Conservation (phyloP, 2,113 vertebrate genomes). For the Podilymbus podiceps region DNA sequence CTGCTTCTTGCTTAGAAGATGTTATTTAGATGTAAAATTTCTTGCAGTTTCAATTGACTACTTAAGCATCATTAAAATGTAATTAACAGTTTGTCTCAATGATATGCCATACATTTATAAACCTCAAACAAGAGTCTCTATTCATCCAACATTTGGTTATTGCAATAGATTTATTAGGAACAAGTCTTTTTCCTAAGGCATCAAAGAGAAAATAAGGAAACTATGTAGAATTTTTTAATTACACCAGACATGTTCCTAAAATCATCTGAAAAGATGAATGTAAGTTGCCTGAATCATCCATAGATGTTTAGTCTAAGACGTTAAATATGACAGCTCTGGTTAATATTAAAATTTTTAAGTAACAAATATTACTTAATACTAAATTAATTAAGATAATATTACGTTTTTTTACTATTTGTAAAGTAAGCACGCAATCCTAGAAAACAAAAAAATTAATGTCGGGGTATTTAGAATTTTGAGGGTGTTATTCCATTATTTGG, state of each 20-base stretch:
- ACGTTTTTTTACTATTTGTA: neutral
- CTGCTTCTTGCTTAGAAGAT: neutral
- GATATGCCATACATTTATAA: neutral
- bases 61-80: slow-evolving; percentile 57
- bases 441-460: neutral
- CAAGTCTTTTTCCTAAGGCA: slow-evolving; percentile 1
- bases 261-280: neutral
- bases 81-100: slow-evolving; percentile 32
- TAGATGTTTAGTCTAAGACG: neutral
- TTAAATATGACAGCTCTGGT: neutral
- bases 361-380: too few species aligned
- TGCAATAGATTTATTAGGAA: slow-evolving; percentile 9
- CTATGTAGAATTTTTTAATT: slow-evolving; percentile 31
- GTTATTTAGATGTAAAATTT: slow-evolving; percentile 39
- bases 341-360: neutral
- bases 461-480: neutral
- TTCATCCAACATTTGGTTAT: slow-evolving; percentile 8
- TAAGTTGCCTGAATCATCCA: neutral
- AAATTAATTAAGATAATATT: too few species aligned
- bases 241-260: neutral
- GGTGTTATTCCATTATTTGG: neutral
- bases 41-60: slow-evolving; percentile 11
- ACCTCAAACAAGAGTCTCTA: neutral
- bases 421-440: neutral
- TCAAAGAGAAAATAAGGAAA: slow-evolving; percentile 41